Evolutionary conservation across 2,888 invertebrate genomes (phyloP), one percentile per base, ranked within the genome.

Genomic region (Arge pagana): DNA sequence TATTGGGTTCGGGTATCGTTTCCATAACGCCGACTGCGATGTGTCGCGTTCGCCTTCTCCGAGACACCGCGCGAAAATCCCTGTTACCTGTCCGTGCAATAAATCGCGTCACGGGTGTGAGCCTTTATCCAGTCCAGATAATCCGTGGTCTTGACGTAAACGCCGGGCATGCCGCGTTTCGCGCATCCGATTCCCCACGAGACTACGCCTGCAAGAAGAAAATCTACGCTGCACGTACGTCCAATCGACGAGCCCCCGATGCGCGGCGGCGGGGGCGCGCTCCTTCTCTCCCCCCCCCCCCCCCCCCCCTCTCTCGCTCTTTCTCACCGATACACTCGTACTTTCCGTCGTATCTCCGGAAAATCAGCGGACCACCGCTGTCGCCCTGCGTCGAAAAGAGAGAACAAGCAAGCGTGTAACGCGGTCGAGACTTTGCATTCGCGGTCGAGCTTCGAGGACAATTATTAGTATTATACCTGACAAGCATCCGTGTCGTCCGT

Each of bases 141-240:
- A 40, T 67, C 66, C 1, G 59, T 57, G 19, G 48, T 52, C 48
- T 63, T 67, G n/a, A 65, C 65, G 40, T 64, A 71, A 66, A 72
- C 65, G 76, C 82, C 82, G 41, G 82, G 82, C 63, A 77, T 78
- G 41, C 79, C 79, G 4, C 81, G 81, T 61, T 81, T 75, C 8
- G 85, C 86, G 67, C 86, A 86, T 50, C 83, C 84, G 53, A 84
- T 83, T 11, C 86, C 85, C 82, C 85, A 86, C 0, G 86, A 85
- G 1, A 85, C 84, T 8, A 86, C 68, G 41, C 86, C 86, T 85
- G 66, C n/a, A 67, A 69, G 58, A 33, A 40, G 48, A 48, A 50
- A 48, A n/a, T n/a, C n/a, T n/a, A n/a, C n/a, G n/a, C n/a, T n/a
- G n/a, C n/a, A 45, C 11, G 40, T 55, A 52, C 11, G 53, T 40